phyloP scores from a whole-genome alignment of 2,888 invertebrate genomes.

The Pimpla rufipes region DNA sequence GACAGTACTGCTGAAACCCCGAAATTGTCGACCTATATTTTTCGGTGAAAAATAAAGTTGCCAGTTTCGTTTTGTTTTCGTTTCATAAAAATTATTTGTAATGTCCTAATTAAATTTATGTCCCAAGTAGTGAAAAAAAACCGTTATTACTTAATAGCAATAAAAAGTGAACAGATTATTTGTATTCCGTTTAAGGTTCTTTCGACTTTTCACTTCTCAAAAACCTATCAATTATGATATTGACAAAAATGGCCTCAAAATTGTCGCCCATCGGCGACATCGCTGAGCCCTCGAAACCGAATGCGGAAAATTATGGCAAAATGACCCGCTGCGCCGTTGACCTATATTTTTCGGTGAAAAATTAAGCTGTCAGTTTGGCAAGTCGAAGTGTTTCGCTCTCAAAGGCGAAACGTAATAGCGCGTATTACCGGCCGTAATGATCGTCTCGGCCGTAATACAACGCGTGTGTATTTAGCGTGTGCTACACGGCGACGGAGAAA shows the following conservation, averaged over 20 bases:
- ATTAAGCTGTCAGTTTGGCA: conserved; percentile 33
- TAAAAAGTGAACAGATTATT: background rate
- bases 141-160: too few relatives aligned
- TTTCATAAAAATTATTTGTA: too few relatives aligned
- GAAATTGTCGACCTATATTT: conserved; percentile 23
- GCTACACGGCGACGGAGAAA: conserved; percentile 32
- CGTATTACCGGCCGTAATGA: background rate
- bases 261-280: background rate
- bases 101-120: too few relatives aligned
- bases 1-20: background rate
- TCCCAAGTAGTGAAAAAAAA: too few relatives aligned
- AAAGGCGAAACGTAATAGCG: background rate
- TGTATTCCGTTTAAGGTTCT: background rate
- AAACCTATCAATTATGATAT: background rate
- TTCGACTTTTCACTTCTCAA: background rate
- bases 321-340: background rate
- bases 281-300: background rate
- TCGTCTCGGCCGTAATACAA: background rate
- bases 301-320: background rate
- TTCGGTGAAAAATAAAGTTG: conserved; percentile 20
- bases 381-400: background rate
- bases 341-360: conserved; percentile 7
- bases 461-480: conserved; percentile 6
- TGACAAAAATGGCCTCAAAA: background rate
- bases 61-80: too few relatives aligned